Base-by-base conservation (phyloP, 2,888 invertebrate genomes). In the Globia sparganii region DNA sequence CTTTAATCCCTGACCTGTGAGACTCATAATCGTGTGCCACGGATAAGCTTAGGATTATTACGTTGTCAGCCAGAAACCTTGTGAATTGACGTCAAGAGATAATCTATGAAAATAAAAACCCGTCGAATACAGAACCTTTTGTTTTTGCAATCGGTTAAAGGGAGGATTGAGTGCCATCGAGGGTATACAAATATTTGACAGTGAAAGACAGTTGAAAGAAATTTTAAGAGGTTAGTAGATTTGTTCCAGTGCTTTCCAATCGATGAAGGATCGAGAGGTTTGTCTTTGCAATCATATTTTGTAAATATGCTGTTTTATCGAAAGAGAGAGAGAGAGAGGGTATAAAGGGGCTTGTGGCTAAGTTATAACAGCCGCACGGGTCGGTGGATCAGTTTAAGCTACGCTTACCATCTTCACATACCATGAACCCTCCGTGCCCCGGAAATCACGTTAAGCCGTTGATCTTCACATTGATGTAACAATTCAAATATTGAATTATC, bases 31-130 rank as follows among this genome's bases (percentile, higher is more conserved):
- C 34, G 66, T 49, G 34, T 70, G 43, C 2, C 28, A 37, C n/a
- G 28, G 74, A 72, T 77, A 68, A 71, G 61, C 64, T 40, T 46
- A 6, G 85, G 77, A 81, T 76, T 85, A 85, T 43, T 58, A 40
- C 82, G 31, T 21, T 43, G 64, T 70, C 49, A 85, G 59, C 67
- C 70, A 56, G 70, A 75, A 76, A 79, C 79, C 83, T 72, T 83
- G 61, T 43, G 40, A 34, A 70, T 70, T 74, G 78, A 82, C 76
- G 86, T 85, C 86, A 85, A 37, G n/a, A 58, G 72, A 77, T 85
- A 85, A 81, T 85, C 72, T 82, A 85, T 74, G 61, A 49, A 75
- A 72, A 61, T 76, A 83, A 76, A 81, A 75, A 72, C 40, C n/a
- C 37, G 0, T n/a, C 15, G 18, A 25, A 77, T 53, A 62, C 5